Evolutionary conservation across 1,140 invertebrate species (phyloP), one percentile per base, ranked within the genome.

Genomic region (Holotrichia oblita): DNA sequence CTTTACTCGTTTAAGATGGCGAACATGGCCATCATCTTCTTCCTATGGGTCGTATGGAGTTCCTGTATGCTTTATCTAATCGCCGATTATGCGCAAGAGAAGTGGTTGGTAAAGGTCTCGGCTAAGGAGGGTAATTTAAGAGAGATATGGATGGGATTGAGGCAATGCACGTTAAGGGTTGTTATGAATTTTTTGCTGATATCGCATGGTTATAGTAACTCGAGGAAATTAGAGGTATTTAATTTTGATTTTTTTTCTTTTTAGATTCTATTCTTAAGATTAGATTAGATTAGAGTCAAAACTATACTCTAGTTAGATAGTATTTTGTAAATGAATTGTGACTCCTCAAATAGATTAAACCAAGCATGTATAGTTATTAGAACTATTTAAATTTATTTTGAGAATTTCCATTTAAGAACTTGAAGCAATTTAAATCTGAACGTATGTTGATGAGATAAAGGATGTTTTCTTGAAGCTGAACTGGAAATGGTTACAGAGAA

Each of bases 1-100:
- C 14, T 44, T 7, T 76, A 48, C 75, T 3, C 8, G 12, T 76
- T 48, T 40, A 44, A 76, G n/a, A 48, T 76, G 41, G 8, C 22
- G 17, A 76, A 55, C 12, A 20, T 76, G n/a, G 34, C 22, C 0
- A 20, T 76, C 6, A 8, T 76, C 1, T 22, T 76, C n/a, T 7
- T 55, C 2, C 9, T 76, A 22, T 17, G 10, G 0, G 6, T 76
- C 6, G 6, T 76, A 12, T 76, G 75, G 75, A 9, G 17, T n/a
- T 12, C 75, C 0, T 22, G 41, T 34, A 1, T 8, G 0, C 20
- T 59, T 0, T 76, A 27, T 40, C 10, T 76, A 14, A 41, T 55
- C 3, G 75, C 75, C 9, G 12, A 17, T 1, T 14, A 76, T 22
- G 17, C 17, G 2, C 3, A 76, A 41, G 42, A 76, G 8, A 6